A percentile compares a stretch with the other conserved stretches of the same genome.
These are phyloP conservation scores for Sphaerodactylus townsendi DNA, from an alignment of 2,113 vertebrate species.

Conservation along the genomic window DNA sequence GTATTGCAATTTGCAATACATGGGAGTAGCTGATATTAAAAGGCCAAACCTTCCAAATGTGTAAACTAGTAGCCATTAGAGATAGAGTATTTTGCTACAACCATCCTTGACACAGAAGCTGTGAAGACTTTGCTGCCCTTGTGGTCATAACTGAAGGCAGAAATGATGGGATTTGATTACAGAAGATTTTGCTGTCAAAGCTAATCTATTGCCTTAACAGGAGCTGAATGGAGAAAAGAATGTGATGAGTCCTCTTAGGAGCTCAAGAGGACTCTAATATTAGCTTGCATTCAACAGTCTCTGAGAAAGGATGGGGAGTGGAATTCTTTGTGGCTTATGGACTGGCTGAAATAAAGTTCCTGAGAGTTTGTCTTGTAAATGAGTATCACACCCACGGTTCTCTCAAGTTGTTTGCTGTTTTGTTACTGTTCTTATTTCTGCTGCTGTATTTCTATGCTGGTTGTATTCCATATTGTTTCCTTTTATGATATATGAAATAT, in stretches of 20 bases:
- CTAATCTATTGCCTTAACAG: not conserved
- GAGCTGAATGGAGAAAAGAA: not conserved
- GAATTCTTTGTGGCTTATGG: no score
- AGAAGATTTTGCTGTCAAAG: not conserved
- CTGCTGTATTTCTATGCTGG: no score
- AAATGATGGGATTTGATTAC: not conserved
- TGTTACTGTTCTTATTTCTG: no score
- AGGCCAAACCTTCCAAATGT: not conserved
- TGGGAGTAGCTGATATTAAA: not conserved
- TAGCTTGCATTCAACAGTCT: not conserved
- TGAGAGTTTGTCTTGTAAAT: no score
- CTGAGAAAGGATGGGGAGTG: no score
- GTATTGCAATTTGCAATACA: not conserved
- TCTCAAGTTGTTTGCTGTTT: no score
- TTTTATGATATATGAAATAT: no score
- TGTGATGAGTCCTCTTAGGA: not conserved
- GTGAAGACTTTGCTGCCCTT: not conserved
- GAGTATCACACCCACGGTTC: no score
- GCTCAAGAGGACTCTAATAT: not conserved
- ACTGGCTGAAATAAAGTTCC: no score
- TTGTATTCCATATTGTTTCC: no score
- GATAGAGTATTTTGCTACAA: not conserved
- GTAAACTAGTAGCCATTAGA: not conserved
- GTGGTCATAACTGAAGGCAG: not conserved
- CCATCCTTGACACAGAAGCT: not conserved